phyloP scores from a whole-genome alignment of 2,113 vertebrate species.

The Oenanthe melanoleuca region DNA sequence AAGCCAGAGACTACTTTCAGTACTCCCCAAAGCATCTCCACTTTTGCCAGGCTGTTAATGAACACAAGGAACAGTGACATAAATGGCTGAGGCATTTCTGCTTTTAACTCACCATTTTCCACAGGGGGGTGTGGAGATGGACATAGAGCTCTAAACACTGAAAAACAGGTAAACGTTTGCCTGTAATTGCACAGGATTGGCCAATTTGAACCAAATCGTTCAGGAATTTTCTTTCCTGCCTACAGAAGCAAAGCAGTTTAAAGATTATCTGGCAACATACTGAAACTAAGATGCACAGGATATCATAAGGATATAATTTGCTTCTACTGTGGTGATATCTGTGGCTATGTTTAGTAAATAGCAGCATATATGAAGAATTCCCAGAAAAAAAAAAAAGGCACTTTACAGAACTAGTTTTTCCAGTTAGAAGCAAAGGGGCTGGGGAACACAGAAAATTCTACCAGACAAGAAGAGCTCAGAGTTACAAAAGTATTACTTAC shows the following conservation, averaged over 20 bases:
- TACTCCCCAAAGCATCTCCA: neutral
- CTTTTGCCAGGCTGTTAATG: neutral
- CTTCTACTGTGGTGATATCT: neutral
- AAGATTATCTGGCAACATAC: neutral
- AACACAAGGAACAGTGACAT: constrained; percentile 11
- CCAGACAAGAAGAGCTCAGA: neutral
- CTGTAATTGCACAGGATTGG: neutral
- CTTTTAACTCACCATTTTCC: neutral
- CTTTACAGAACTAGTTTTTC: neutral
- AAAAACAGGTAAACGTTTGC: neutral
- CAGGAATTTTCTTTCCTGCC: neutral
- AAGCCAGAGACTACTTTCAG: neutral
- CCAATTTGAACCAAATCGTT: neutral
- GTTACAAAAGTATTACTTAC: neutral
- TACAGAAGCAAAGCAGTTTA: neutral
- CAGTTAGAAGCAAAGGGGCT: neutral
- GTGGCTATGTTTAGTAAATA: neutral
- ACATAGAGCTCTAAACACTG: neutral
- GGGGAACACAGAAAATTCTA: neutral
- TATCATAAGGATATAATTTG: neutral
- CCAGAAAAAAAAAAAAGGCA: neutral
- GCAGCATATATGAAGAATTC: neutral
- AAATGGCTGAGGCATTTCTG: neutral
- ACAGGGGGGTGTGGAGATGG: accelerated
- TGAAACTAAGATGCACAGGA: neutral